A percentile compares a stretch with the other conserved stretches of the same genome.
These are phyloP conservation scores for Astreopora myriophthalma DNA, from an alignment of 64 coral and sea anemone genomes.

Conservation along the genomic window DNA sequence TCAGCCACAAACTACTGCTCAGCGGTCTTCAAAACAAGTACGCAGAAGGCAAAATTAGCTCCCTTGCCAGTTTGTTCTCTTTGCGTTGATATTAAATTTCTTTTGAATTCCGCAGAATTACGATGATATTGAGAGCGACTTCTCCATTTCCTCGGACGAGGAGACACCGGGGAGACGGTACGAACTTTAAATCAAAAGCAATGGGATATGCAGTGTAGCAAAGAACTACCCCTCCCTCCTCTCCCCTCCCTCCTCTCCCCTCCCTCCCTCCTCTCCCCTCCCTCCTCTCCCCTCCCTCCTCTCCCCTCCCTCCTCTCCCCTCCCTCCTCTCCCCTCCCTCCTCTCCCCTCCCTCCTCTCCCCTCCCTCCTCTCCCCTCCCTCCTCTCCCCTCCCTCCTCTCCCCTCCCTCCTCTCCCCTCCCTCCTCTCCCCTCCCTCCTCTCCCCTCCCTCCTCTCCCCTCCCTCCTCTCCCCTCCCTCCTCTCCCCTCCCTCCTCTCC, in stretches of 20 bases:
- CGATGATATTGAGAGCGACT: slow-evolving; percentile 60
- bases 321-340: too few relatives aligned
- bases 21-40: neutral
- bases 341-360: too few relatives aligned
- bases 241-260: neutral
- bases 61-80: neutral
- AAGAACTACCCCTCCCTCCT: too few relatives aligned
- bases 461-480: too few relatives aligned
- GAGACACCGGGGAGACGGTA: slow-evolving; percentile 27
- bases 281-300: too few relatives aligned
- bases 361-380: too few relatives aligned
- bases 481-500: too few relatives aligned
- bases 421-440: too few relatives aligned
- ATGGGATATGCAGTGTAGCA: neutral
- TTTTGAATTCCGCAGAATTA: neutral
- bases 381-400: too few relatives aligned
- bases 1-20: neutral
- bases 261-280: neutral
- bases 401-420: too few relatives aligned
- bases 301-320: too few relatives aligned
- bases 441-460: too few relatives aligned
- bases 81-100: neutral
- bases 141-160: slow-evolving; percentile 69
- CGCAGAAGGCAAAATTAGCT: neutral
- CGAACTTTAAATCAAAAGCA: neutral